Conservation (phyloP, 2,888 invertebrate species). For the Myopa tessellatipennis region DNA sequence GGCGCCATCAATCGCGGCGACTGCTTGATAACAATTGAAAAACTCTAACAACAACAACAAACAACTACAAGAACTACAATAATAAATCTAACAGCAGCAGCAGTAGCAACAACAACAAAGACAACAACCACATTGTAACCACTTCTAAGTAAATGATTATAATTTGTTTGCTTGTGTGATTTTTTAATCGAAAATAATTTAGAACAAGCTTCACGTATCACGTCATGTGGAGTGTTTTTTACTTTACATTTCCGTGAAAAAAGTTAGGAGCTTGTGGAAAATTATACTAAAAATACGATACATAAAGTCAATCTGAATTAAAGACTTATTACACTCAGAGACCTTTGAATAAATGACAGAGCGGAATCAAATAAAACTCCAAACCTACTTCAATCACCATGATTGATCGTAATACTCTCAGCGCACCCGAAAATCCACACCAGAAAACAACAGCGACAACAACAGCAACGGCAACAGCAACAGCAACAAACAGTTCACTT, state of each 20-base stretch:
- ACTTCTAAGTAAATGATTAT: too few relatives aligned
- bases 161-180: neutral
- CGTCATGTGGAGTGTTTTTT: too few relatives aligned
- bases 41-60: neutral
- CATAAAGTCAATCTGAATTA: too few relatives aligned
- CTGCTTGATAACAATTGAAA: neutral
- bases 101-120: neutral
- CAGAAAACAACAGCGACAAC: constrained; percentile 40
- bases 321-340: too few relatives aligned
- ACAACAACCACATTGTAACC: neutral
- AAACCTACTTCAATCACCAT: too few relatives aligned
- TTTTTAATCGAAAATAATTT: too few relatives aligned
- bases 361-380: too few relatives aligned
- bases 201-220: too few relatives aligned
- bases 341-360: too few relatives aligned
- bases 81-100: neutral
- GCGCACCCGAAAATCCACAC: constrained; percentile 32
- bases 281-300: too few relatives aligned
- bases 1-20: neutral
- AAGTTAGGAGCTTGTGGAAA: too few relatives aligned
- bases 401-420: constrained; percentile 3
- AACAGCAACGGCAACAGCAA: constrained; percentile 21
- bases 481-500: constrained; percentile 11
- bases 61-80: neutral
- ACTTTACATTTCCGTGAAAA: too few relatives aligned